phyloP scores from a whole-genome alignment of 2,797 vertebrate genomes.

The Ptychobarbus kaznakovi region DNA sequence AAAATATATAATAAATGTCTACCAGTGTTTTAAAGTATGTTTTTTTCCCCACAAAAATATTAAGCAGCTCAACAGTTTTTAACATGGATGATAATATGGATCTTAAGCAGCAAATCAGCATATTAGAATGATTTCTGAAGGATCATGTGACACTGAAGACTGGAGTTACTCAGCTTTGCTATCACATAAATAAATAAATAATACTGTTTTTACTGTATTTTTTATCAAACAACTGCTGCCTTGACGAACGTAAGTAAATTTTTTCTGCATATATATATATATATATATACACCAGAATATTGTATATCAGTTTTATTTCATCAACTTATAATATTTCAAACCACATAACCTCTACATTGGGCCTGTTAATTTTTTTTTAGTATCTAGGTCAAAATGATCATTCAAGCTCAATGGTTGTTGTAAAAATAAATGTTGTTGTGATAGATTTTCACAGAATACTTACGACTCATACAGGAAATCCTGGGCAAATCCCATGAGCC shows the following conservation, averaged over 20 bases:
- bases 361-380: too few species aligned
- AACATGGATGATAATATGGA: not conserved
- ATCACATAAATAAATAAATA: too few species aligned
- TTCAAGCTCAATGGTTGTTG: not conserved
- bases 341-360: too few species aligned
- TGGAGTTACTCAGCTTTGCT: not conserved
- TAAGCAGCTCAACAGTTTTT: not conserved
- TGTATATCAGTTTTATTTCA: too few species aligned
- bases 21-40: not conserved
- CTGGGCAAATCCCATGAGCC: slow-evolving; percentile 94
- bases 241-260: not conserved
- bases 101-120: not conserved
- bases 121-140: not conserved
- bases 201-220: not conserved
- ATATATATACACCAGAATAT: not conserved
- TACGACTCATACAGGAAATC: slow-evolving; percentile 94
- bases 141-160: not conserved
- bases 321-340: too few species aligned
- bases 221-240: not conserved
- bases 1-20: not conserved
- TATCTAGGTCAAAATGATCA: not conserved
- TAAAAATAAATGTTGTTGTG: slow-evolving; percentile 6
- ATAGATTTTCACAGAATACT: slow-evolving; percentile 72
- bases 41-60: not conserved
- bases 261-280: not conserved